Evolutionary conservation across 2,888 invertebrate species (phyloP), one percentile per base, ranked within the genome.

Genomic region (Thelaira solivaga): DNA sequence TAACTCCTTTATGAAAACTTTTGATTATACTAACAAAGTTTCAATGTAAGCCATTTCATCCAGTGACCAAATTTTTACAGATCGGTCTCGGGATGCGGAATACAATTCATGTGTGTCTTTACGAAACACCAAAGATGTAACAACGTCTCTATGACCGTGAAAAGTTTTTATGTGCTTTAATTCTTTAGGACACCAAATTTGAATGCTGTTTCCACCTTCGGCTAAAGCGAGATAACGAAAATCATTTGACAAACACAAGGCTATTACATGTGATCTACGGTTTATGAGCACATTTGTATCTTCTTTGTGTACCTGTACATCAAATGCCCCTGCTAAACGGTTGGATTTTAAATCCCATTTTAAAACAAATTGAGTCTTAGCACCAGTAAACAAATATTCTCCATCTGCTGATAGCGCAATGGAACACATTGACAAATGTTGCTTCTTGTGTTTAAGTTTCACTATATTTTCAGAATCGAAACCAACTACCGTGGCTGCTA

Each of bases 41-140:
- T 99, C 98, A 8, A 98, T 95, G 89, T 97, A 98, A 1, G 95
- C 94, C 96, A 97, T 95, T 88, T 99, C 98, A 90, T 97, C 96
- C 65, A 98, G 90, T 81, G 96, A 96, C 99, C 99, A 99, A 71
- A 97, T 94, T 91, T 97, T 97, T 0, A 98, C 94, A 13, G 94
- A 93, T 81, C 94, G 91, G 86, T 96, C 96, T 86, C 92, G 92
- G 75, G 94, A 93, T 2, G 92, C 92, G 0, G 95, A 94, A 86
- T 94, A 98, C 74, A 99, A 90, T 62, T 95, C 94, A 89, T 97
- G 96, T 2, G 95, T 93, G 81, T 94, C 94, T 86, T 92, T 94
- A 83, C 96, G 93, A 89, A 99, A 97, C 11, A 93, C 93, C 61
- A 99, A 87, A 10, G 96, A 95, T 1, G 93, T 93, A 0, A 96